Percentiles rank a stretch among this genome's conserved stretches.
These are phyloP conservation scores for Syngnathus rostellatus DNA, from an alignment of 2,797 vertebrate species.

Conservation along the genomic window DNA sequence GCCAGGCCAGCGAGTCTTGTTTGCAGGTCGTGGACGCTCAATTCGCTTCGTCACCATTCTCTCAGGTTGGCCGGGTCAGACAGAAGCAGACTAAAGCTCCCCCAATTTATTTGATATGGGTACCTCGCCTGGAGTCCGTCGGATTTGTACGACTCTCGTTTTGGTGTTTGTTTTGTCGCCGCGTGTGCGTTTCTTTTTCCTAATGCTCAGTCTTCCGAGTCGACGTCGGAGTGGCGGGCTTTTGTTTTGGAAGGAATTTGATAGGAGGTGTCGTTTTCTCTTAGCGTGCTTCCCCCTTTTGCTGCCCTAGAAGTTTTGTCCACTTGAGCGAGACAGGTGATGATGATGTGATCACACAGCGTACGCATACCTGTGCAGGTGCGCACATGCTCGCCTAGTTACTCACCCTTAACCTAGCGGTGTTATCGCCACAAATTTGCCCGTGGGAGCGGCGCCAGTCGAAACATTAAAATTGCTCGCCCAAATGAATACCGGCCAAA, in stretches of 20 bases:
- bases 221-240: conserved; percentile 42
- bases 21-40: conserved; percentile 52
- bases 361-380: conserved; percentile 47
- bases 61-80: conserved; percentile 60
- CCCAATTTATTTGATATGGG: conserved; percentile 66
- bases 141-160: conserved; percentile 54
- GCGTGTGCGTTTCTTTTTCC: conserved; percentile 17
- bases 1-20: conserved; percentile 53
- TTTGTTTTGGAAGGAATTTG: conserved; percentile 57
- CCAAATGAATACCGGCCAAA: neutral
- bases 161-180: conserved; percentile 56
- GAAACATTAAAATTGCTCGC: neutral
- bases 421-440: conserved; percentile 1
- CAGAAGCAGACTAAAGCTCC: conserved; percentile 43
- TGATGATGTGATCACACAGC: conserved; percentile 27
- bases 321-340: conserved; percentile 45
- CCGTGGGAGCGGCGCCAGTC: neutral
- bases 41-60: conserved; percentile 46
- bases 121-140: conserved; percentile 61
- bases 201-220: conserved; percentile 39
- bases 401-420: conserved; percentile 20
- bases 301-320: conserved; percentile 44
- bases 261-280: conserved; percentile 54
- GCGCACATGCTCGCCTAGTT: conserved; percentile 40
- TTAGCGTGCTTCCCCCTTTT: conserved; percentile 46